These are phyloP conservation scores for Pyrocephalus nanus DNA, from an alignment of 2,797 vertebrate genomes.

Conservation along the genomic window DNA sequence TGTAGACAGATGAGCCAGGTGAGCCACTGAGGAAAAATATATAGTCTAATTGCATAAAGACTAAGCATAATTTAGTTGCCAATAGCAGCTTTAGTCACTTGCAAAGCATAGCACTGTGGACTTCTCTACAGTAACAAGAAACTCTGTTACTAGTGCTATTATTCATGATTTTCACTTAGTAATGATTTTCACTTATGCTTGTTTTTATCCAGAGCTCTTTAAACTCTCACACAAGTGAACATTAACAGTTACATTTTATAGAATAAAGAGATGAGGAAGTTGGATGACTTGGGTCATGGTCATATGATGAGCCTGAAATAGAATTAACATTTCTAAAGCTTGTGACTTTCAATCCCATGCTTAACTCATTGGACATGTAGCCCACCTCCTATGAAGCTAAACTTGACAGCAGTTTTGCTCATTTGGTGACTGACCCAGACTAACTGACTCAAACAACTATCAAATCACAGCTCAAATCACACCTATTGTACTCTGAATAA, in stretches of 20 bases:
- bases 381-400: not conserved
- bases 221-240: not conserved
- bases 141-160: not conserved
- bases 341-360: slow-evolving; percentile 32
- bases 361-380: not conserved
- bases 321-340: not conserved
- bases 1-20: not conserved
- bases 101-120: not conserved
- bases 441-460: not conserved
- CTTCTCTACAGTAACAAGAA: not conserved
- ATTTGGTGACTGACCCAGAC: not conserved
- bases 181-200: not conserved
- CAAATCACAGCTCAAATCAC: not conserved
- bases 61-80: not conserved
- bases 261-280: slow-evolving; percentile 15
- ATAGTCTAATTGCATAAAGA: not conserved
- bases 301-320: slow-evolving; percentile 37
- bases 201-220: not conserved
- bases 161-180: not conserved
- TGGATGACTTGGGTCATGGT: slow-evolving; percentile 19
- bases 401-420: not conserved
- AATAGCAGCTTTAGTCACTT: not conserved
- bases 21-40: not conserved
- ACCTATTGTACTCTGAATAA: not conserved
- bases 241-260: not conserved